A percentile compares a stretch with the other conserved stretches of the same genome.
Evolutionary conservation across 2,888 invertebrate genomes (phyloP).

Genomic region (Hypena proboscidalis): DNA sequence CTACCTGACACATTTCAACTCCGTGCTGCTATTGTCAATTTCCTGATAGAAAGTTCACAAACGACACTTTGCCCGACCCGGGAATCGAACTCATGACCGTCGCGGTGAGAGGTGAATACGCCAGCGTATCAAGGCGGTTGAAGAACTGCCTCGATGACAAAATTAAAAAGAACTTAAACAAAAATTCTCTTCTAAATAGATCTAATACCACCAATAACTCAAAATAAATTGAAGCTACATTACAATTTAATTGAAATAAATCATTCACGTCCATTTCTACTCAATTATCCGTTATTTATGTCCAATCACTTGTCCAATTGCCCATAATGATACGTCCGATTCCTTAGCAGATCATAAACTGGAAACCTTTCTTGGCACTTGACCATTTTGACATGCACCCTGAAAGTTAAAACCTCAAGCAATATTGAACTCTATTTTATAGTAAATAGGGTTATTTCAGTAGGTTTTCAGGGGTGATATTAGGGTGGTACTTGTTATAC

Average conservation of each 20-base stretch:
- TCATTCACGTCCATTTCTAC: constrained; percentile 24
- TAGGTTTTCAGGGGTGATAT: neutral
- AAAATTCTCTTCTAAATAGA: no score
- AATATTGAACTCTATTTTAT: constrained; percentile 24
- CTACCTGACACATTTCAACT: no score
- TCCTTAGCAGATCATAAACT: constrained; percentile 55
- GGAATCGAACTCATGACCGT: no score
- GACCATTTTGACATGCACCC: constrained; percentile 9
- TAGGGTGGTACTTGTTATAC: constrained; percentile 25
- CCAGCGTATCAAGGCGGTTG: no score
- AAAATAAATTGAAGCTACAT: constrained; percentile 21
- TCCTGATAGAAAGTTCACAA: no score
- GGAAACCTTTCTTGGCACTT: constrained; percentile 45
- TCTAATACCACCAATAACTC: no score
- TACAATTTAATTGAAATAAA: constrained; percentile 41
- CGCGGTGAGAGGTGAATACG: no score
- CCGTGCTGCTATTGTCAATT: no score
- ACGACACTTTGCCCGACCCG: no score
- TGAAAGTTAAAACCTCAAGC: neutral
- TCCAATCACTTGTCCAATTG: constrained; percentile 38
- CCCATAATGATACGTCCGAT: constrained; percentile 55
- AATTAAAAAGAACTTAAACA: no score
- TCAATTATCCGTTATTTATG: constrained; percentile 40
- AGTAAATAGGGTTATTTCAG: neutral
- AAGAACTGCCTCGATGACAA: no score